These are phyloP conservation scores for Spilogale gracilis DNA, from an alignment of 2,113 vertebrate genomes.

Conservation along the genomic window DNA sequence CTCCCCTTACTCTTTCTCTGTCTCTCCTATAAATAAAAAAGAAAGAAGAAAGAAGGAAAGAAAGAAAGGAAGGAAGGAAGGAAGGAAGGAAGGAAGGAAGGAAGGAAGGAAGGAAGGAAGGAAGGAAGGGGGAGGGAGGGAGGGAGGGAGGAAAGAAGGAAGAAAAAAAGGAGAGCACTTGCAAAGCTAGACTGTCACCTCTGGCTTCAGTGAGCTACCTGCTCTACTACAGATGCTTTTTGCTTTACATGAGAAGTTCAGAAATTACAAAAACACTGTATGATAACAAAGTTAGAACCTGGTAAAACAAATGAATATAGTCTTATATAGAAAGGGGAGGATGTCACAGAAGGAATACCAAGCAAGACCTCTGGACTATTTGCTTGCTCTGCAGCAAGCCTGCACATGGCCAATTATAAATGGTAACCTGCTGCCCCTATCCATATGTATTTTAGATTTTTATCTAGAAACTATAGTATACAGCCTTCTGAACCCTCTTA, in stretches of 20 bases:
- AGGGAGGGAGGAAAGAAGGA: no score
- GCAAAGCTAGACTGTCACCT: not conserved
- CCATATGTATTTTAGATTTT: not conserved
- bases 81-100: not conserved
- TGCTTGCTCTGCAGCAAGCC: not conserved
- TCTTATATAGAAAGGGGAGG: not conserved
- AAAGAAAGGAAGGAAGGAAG: no score
- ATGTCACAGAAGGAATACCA: not conserved
- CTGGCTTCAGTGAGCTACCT: not conserved
- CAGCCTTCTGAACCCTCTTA: not conserved
- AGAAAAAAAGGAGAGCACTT: not conserved
- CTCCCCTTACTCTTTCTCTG: not conserved
- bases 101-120: not conserved
- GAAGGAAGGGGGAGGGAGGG: no score
- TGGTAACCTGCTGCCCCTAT: not conserved
- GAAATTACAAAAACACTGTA: not conserved
- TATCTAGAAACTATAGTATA: not conserved
- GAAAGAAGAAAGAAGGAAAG: not conserved
- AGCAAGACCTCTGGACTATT: not conserved
- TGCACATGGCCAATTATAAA: not conserved
- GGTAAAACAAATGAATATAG: not conserved
- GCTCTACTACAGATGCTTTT: not conserved
- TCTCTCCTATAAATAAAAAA: not conserved
- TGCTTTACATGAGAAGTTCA: constrained; percentile 38
- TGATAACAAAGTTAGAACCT: not conserved